Evolutionary conservation across 1,140 invertebrate genomes (phyloP).

Genomic region (Acromyrmex charruanus): DNA sequence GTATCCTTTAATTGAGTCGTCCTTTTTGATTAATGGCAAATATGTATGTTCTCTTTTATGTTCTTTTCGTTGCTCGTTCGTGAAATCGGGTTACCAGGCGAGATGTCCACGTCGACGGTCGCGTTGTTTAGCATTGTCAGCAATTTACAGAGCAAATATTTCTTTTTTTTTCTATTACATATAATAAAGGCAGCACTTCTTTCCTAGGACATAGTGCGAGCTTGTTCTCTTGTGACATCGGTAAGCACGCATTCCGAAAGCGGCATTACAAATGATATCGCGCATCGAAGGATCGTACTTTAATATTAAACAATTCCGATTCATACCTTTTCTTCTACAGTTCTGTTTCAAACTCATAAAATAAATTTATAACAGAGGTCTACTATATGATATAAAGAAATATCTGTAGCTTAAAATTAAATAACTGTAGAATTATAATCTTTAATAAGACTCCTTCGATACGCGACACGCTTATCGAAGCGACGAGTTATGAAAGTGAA

Average conservation of each 20-base stretch:
- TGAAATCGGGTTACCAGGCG: conserved; percentile 53
- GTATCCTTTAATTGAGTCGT: conserved; percentile 29
- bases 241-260: conserved; percentile 60
- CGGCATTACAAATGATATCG: conserved; percentile 22
- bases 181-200: conserved; percentile 84
- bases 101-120: conserved; percentile 38
- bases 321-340: not conserved
- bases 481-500: conserved; percentile 43
- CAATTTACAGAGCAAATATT: conserved; percentile 51
- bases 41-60: not conserved
- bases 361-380: not conserved
- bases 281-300: conserved; percentile 3
- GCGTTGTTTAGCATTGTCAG: conserved; percentile 25
- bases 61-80: conserved; percentile 57
- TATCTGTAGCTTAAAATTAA: not conserved
- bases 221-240: conserved; percentile 23
- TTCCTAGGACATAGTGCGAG: conserved; percentile 71
- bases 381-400: not conserved
- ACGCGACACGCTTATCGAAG: not conserved
- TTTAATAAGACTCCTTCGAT: conserved; percentile 9
- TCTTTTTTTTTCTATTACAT: conserved; percentile 52
- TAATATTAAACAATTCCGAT: not conserved
- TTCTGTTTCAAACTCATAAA: not conserved
- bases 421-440: conserved; percentile 3
- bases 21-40: conserved; percentile 48